phyloP scores from a whole-genome alignment of 2,113 vertebrate genomes.

The Carlito syrichta region DNA sequence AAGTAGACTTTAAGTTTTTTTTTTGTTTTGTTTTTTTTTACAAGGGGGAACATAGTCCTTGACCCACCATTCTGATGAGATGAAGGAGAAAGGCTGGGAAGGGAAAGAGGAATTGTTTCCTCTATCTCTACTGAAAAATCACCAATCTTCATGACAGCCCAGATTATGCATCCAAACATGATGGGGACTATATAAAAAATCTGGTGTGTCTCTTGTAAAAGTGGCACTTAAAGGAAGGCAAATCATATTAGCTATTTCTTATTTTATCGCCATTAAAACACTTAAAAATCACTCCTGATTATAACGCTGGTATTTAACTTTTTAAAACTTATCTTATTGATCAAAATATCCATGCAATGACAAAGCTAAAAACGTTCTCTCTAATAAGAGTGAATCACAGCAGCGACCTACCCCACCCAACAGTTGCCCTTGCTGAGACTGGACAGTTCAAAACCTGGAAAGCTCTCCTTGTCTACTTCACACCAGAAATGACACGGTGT shows the following conservation, averaged over 20 bases:
- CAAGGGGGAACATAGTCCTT: neutral
- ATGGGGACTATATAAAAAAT: neutral
- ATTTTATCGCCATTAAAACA: neutral
- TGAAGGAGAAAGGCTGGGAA: neutral
- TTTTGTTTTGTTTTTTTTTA: neutral
- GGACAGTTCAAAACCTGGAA: conserved; percentile 72
- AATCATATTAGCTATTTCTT: too few relatives aligned
- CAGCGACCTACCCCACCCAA: conserved; percentile 75
- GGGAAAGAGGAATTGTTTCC: neutral
- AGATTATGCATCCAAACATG: too few relatives aligned
- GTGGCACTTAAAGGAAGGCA: neutral
- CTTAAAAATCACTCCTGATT: neutral
- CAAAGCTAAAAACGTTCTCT: conserved; percentile 53
- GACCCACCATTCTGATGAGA: neutral
- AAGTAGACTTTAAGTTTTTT: neutral
- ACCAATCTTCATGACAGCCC: neutral
- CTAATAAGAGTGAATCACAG: conserved; percentile 71
- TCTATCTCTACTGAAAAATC: neutral
- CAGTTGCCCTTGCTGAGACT: conserved; percentile 58
- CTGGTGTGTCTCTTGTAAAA: neutral
- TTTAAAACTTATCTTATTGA: neutral
- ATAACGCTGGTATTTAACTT: neutral
- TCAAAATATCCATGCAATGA: conserved; percentile 20
- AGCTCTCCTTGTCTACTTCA: conserved; percentile 60
- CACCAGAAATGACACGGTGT: conserved; percentile 39